These are phyloP conservation scores for Cerastoderma edule DNA, from an alignment of 2,888 invertebrate species.

Conservation along the genomic window DNA sequence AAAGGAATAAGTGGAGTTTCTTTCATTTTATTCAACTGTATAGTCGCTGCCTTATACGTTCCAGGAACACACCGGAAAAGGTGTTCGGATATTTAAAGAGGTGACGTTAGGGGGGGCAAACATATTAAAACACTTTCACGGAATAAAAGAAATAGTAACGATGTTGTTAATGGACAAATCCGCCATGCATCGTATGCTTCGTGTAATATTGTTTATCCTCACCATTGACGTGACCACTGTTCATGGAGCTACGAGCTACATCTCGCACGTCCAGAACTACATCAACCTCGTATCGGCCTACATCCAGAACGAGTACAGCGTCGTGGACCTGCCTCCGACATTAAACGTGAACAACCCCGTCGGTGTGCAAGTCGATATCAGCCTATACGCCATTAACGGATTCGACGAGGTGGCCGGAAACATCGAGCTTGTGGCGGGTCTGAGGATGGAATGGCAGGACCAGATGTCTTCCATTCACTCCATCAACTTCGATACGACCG, in stretches of 20 bases:
- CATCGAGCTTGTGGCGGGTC: constrained; percentile 48
- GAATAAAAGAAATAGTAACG: no score
- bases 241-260: constrained; percentile 35
- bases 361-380: constrained; percentile 32
- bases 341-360: constrained; percentile 31
- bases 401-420: constrained; percentile 56
- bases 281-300: constrained; percentile 52
- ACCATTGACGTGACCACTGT: no score
- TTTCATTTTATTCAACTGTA: no score
- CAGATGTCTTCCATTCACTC: constrained; percentile 49
- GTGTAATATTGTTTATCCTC: no score
- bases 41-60: no score
- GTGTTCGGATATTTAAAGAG: no score
- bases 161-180: no score
- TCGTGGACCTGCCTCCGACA: constrained; percentile 42
- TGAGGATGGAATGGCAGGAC: constrained; percentile 45
- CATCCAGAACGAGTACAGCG: constrained; percentile 39
- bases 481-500: constrained; percentile 31
- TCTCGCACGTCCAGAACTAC: constrained; percentile 52
- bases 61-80: no score
- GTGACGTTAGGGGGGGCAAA: no score
- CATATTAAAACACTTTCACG: no score
- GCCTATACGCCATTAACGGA: constrained; percentile 50
- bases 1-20: no score
- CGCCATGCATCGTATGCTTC: no score